A percentile compares a stretch with the other conserved stretches of the same genome.
phyloP scores from a whole-genome alignment of 2,888 invertebrate genomes.

The Scaeva pyrastri region DNA sequence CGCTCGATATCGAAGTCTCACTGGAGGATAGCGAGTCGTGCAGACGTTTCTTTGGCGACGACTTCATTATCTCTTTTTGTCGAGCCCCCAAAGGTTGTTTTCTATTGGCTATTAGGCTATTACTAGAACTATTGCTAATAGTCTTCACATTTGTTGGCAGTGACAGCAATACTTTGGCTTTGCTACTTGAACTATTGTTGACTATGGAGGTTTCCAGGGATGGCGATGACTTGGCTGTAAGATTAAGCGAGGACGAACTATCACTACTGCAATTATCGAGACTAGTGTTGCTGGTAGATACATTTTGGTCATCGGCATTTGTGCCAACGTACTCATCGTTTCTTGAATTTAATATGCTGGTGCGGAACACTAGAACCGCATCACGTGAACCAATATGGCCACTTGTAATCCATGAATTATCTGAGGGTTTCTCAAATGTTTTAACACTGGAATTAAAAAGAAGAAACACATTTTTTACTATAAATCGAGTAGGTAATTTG shows the following conservation, averaged over 20 bases:
- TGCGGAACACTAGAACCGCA: conserved; percentile 88
- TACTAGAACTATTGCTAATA: conserved; percentile 46
- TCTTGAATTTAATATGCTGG: conserved; percentile 84
- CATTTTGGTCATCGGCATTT: conserved; percentile 32
- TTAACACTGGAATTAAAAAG: conserved; percentile 66
- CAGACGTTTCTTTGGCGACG: conserved; percentile 76
- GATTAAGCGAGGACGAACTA: conserved; percentile 58
- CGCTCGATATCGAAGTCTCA: conserved; percentile 82
- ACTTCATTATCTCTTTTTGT: conserved; percentile 44
- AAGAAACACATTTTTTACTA: conserved; percentile 1
- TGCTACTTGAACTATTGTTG: conserved; percentile 62
- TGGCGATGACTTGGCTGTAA: conserved; percentile 57
- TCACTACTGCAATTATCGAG: conserved; percentile 64
- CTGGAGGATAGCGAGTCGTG: conserved; percentile 80
- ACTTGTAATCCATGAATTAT: conserved; percentile 85
- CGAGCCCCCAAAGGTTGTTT: conserved; percentile 36
- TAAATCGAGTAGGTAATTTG: not conserved
- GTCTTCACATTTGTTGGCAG: conserved; percentile 76
- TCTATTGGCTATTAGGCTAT: conserved; percentile 45
- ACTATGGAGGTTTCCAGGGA: conserved; percentile 58
- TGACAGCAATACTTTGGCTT: conserved; percentile 77
- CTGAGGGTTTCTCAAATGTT: conserved; percentile 72
- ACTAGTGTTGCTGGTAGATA: conserved; percentile 62
- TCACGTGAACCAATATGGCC: conserved; percentile 87
- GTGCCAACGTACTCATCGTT: conserved; percentile 73